Evolutionary conservation across 2,888 invertebrate species (phyloP).

Genomic region (Halictus quadricinctus): DNA sequence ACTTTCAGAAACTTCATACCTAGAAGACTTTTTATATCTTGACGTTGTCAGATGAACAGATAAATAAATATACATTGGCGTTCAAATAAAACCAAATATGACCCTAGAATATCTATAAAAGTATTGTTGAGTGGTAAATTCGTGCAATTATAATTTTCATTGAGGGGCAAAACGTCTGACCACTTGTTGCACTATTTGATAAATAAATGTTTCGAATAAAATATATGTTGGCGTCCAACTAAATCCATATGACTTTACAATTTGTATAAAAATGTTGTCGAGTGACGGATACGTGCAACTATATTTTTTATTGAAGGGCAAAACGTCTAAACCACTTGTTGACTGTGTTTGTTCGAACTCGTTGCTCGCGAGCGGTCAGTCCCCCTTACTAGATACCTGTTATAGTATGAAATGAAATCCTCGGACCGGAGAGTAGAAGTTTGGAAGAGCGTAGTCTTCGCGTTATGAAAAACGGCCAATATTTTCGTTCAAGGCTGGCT

Average conservation of each 20-base stretch:
- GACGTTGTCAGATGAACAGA: not conserved
- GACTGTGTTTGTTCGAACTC: not conserved
- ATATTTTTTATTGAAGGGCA: not conserved
- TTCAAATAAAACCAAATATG: too few species aligned
- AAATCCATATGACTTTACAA: not conserved
- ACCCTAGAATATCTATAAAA: too few species aligned
- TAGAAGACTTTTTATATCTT: not conserved
- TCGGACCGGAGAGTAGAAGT: not conserved
- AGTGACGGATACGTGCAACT: not conserved
- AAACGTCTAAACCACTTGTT: not conserved
- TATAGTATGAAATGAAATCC: slow-evolving; percentile 22
- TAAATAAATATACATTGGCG: too few species aligned
- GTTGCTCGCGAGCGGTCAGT: not conserved
- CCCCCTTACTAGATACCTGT: not conserved
- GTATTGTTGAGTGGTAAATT: not conserved
- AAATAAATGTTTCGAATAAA: not conserved
- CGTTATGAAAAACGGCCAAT: slow-evolving; percentile 33
- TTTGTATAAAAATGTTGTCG: not conserved
- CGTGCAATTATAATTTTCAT: not conserved
- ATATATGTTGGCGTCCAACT: not conserved
- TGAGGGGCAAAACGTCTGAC: not conserved
- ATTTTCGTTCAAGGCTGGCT: slow-evolving; percentile 7
- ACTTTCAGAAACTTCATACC: not conserved
- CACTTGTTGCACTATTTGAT: not conserved
- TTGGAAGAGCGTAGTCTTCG: not conserved